Percentiles rank a stretch among this genome's conserved stretches.
phyloP scores from a whole-genome alignment of 2,797 vertebrate genomes.

The Denticeps clupeoides region DNA sequence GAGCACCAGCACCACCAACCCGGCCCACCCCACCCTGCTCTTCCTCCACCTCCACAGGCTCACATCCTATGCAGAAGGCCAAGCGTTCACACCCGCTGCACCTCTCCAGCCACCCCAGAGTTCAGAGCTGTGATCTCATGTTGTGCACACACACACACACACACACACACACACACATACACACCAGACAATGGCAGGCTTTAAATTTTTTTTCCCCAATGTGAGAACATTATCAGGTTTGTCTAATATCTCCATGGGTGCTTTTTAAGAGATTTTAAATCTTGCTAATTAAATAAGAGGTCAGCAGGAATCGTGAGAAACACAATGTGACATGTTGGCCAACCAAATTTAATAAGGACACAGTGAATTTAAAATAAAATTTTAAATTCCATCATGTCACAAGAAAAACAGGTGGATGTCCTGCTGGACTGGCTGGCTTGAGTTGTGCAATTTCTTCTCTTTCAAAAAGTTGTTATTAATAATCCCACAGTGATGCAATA shows the following conservation, averaged over 20 bases:
- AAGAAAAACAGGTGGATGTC: too few relatives aligned
- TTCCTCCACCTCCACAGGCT: constrained; percentile 2
- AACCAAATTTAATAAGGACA: too few relatives aligned
- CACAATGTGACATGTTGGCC: too few relatives aligned
- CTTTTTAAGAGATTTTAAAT: constrained; percentile 31
- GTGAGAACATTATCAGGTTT: constrained; percentile 34
- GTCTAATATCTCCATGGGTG: constrained; percentile 28
- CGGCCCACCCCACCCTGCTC: neutral
- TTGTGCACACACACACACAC: neutral
- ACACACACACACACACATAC: constrained; percentile 4
- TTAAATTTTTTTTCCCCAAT: neutral
- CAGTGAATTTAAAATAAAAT: too few relatives aligned
- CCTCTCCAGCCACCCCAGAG: constrained; percentile 23
- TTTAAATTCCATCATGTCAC: too few relatives aligned
- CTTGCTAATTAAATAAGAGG: constrained; percentile 44
- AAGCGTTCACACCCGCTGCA: constrained; percentile 1
- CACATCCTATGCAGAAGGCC: neutral
- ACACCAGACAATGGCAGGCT: neutral
- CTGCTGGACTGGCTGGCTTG: too few relatives aligned
- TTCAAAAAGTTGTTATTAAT: too few relatives aligned
- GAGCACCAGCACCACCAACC: neutral
- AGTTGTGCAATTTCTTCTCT: too few relatives aligned
- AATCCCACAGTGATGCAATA: too few relatives aligned
- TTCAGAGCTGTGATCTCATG: constrained; percentile 15
- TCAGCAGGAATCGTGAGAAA: constrained; percentile 21